Evolutionary conservation across 2,888 invertebrate genomes (phyloP), one percentile per base, ranked within the genome.

Genomic region (Zele albiditarsus): DNA sequence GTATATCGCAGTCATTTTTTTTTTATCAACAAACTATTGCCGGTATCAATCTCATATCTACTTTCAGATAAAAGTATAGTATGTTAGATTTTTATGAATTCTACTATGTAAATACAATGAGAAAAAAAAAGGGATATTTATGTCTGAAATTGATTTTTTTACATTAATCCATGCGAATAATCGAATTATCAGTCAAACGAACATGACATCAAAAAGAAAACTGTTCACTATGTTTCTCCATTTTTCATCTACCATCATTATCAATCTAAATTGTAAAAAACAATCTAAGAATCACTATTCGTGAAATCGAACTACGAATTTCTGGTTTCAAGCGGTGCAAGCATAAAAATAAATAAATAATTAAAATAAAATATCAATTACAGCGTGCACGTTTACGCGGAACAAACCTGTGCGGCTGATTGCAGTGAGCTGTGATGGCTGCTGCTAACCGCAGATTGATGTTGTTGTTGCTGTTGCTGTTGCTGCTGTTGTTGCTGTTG

Each of bases 371-470:
- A 72, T 33, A 42, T 20, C n/a, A 33, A 65, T n/a, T 33, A 66
- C 16, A 46, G 42, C 81, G 80, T 80, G 80, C 79, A 80, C 79
- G 71, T 80, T 78, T 80, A 80, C 79, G 85, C 84, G 82, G 79
- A 81, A 89, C 89, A 88, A 89, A 89, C 89, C 89, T 89, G 89
- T 67, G 86, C 74, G 81, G 86, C 84, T 63, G 86, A 79, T 76
- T 88, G 86, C 73, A 88, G 81, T 71, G 87, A 86, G 77, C 82
- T 83, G 77, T 89, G 89, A 77, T 89, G 89, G 78, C 80, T 81
- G 49, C 66, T 75, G 73, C 74, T 77, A 75, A 79, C 76, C 60
- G 77, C 68, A 69, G 77, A 63, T 75, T 77, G 78, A 68, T 80
- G 78, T 66, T 79, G 77, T 68, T 80, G 74, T 38, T 74, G 70